Percentiles rank a stretch among this genome's conserved stretches.
phyloP scores from a whole-genome alignment of 1,140 invertebrate genomes.

The Leptopilina boulardi region DNA sequence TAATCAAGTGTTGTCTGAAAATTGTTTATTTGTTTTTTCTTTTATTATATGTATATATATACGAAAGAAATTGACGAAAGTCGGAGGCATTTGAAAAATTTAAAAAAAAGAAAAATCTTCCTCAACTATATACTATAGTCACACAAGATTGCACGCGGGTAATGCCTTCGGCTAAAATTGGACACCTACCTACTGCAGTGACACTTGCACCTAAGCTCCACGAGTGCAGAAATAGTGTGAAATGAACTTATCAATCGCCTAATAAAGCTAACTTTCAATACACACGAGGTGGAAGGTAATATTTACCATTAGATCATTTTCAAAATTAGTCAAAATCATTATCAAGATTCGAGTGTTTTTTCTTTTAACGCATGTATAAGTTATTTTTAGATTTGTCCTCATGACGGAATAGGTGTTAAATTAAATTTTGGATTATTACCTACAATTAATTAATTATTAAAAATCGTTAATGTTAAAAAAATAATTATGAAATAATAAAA shows the following conservation, averaged over 20 bases:
- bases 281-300: background rate
- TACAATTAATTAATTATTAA: too few relatives aligned
- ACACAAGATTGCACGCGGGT: background rate
- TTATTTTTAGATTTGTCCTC: too few relatives aligned
- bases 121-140: background rate
- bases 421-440: too few relatives aligned
- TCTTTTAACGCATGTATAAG: too few relatives aligned
- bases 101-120: background rate
- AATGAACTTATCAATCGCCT: constrained; percentile 13
- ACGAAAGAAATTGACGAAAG: too few relatives aligned
- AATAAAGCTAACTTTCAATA: constrained; percentile 1
- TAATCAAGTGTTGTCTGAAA: too few relatives aligned
- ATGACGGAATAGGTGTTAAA: too few relatives aligned
- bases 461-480: too few relatives aligned
- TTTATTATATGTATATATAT: background rate
- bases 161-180: constrained; percentile 9
- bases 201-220: constrained; percentile 16
- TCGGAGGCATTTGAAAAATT: background rate
- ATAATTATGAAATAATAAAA: too few relatives aligned
- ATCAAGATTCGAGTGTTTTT: too few relatives aligned
- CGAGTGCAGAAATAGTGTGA: constrained; percentile 12
- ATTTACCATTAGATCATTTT: background rate
- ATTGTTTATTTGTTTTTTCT: too few relatives aligned
- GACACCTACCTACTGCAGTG: constrained; percentile 12
- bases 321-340: background rate